These are phyloP conservation scores for Galendromus occidentalis DNA, from an alignment of 1,140 invertebrate species.

Conservation along the genomic window DNA sequence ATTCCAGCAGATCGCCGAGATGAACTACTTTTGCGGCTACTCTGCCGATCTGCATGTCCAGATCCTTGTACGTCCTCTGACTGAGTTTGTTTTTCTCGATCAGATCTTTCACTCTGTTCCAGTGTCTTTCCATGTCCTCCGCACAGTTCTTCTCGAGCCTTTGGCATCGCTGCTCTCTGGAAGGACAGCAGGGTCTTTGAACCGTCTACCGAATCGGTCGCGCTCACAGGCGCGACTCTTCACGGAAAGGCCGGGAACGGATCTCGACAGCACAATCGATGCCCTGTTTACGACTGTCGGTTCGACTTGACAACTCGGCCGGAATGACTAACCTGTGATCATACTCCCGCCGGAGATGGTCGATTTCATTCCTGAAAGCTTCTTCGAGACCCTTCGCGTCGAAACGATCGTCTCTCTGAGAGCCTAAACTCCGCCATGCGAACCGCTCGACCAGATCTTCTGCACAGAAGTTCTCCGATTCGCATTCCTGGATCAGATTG, in stretches of 20 bases:
- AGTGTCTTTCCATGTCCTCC: constrained; percentile 67
- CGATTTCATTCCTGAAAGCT: constrained; percentile 75
- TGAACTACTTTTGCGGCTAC: constrained; percentile 93
- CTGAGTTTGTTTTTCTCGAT: constrained; percentile 69
- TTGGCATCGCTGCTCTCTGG: constrained; percentile 56
- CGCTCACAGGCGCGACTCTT: too few relatives aligned
- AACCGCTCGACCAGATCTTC: constrained; percentile 91
- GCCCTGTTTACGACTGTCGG: too few relatives aligned
- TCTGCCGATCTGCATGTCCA: constrained; percentile 86
- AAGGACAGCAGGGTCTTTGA: neutral
- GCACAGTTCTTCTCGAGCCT: constrained; percentile 55
- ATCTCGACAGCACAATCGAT: too few relatives aligned
- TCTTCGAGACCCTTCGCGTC: constrained; percentile 45
- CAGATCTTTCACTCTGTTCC: constrained; percentile 53
- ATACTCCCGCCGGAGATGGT: constrained; percentile 24
- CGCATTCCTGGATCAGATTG: constrained; percentile 5
- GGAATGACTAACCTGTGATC: constrained; percentile 16
- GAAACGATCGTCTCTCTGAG: constrained; percentile 41
- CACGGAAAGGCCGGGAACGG: too few relatives aligned
- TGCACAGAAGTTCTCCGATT: constrained; percentile 75
- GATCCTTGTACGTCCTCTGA: constrained; percentile 65
- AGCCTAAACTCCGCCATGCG: constrained; percentile 69
- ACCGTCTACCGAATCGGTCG: too few relatives aligned
- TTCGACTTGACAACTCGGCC: too few relatives aligned
- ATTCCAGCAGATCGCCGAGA: constrained; percentile 88